Conservation (phyloP, 2,797 vertebrate species). For the Amazona ochrocephala region DNA sequence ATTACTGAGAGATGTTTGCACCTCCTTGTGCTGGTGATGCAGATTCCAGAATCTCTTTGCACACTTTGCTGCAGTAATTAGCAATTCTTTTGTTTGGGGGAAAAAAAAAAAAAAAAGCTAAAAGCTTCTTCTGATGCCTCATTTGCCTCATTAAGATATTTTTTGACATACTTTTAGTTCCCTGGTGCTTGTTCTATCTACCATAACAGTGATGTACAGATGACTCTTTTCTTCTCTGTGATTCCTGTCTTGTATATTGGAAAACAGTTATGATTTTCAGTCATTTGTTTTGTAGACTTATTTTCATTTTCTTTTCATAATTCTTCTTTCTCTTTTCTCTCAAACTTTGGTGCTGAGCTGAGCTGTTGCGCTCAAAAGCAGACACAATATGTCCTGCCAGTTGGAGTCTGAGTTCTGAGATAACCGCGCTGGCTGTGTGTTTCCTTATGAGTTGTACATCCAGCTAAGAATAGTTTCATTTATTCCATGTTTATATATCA, state of each 20-base stretch:
- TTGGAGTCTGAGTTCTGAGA: background rate
- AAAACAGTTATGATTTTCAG: background rate
- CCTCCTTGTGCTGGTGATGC: background rate
- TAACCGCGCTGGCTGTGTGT: background rate
- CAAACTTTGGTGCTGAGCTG: background rate
- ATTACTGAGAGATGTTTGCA: background rate
- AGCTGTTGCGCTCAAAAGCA: background rate
- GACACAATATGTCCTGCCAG: background rate
- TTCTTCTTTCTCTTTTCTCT: background rate
- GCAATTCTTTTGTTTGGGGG: background rate
- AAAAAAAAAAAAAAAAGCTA: background rate
- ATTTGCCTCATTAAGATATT: background rate
- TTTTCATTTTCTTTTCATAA: background rate
- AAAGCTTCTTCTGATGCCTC: background rate
- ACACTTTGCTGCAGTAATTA: background rate
- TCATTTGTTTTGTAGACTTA: background rate
- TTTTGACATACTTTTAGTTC: background rate
- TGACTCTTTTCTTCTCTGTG: background rate
- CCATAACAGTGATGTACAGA: background rate
- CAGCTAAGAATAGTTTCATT: background rate
- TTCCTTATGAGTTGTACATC: background rate
- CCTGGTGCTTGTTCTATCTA: background rate
- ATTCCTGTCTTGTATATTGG: background rate
- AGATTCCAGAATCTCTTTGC: background rate
- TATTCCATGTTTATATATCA: conserved; percentile 8